Evolutionary conservation across 1,140 invertebrate species (phyloP).

Genomic region (Contarinia nasturtii): DNA sequence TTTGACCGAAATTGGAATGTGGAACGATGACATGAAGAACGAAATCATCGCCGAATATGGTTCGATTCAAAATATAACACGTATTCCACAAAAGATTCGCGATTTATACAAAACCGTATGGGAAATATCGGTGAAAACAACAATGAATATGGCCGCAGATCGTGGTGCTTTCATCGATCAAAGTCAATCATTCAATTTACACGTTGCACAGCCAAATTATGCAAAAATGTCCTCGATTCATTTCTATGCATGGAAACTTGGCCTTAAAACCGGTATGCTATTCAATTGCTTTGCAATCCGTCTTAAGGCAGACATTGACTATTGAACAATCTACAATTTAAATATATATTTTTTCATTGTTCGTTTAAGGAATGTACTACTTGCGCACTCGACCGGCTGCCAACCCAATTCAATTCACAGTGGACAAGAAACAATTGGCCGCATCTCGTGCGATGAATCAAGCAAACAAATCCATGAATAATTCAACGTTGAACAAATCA

Average conservation of each 20-base stretch:
- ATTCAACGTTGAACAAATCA: neutral
- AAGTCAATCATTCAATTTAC: slow-evolving; percentile 88
- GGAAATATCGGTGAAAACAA: slow-evolving; percentile 47
- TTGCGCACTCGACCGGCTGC: slow-evolving; percentile 80
- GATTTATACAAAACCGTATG: slow-evolving; percentile 52
- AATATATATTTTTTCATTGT: too few species aligned
- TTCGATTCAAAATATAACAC: slow-evolving; percentile 39
- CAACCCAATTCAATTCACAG: slow-evolving; percentile 90
- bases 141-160: slow-evolving; percentile 56
- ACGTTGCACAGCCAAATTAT: slow-evolving; percentile 79
- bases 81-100: slow-evolving; percentile 42
- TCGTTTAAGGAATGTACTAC: slow-evolving; percentile 59
- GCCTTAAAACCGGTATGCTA: slow-evolving; percentile 47
- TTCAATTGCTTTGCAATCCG: too few species aligned
- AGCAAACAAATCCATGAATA: neutral
- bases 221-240: slow-evolving; percentile 66
- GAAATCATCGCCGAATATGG: slow-evolving; percentile 38
- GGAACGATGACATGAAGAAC: slow-evolving; percentile 47
- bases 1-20: slow-evolving; percentile 38
- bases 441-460: neutral
- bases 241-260: slow-evolving; percentile 50
- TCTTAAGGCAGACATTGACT: too few species aligned
- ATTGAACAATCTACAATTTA: too few species aligned
- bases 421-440: slow-evolving; percentile 65
- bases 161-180: slow-evolving; percentile 91